Conservation (phyloP, 2,888 invertebrate species). For the Temnothorax ravouxi region DNA sequence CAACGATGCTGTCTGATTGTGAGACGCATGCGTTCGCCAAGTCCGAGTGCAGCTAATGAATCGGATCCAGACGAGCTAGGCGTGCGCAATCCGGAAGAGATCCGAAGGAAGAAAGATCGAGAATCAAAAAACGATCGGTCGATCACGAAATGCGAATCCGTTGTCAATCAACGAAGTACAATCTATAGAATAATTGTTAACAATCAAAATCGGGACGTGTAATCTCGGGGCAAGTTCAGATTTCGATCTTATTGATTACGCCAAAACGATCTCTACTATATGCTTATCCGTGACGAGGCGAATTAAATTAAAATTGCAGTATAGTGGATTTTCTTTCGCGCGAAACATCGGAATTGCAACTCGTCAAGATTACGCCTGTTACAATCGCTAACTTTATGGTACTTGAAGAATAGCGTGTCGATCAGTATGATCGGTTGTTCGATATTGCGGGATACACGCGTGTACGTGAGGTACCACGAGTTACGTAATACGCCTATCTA, state of each 20-base stretch:
- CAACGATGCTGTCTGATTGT: background rate
- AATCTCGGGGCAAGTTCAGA: background rate
- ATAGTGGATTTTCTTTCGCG: background rate
- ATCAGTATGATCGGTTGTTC: background rate
- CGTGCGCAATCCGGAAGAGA: slow-evolving; percentile 24
- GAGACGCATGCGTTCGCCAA: background rate
- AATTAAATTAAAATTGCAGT: background rate
- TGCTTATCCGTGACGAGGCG: background rate
- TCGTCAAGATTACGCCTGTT: background rate
- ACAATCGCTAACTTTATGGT: background rate
- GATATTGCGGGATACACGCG: background rate
- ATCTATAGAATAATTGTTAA: slow-evolving; percentile 14
- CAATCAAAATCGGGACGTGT: background rate
- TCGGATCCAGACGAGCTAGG: slow-evolving; percentile 5
- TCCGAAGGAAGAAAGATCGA: background rate
- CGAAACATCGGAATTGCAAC: background rate
- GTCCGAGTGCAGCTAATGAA: background rate
- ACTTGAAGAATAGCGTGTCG: background rate
- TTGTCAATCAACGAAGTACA: slow-evolving; percentile 1
- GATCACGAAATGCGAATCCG: background rate
- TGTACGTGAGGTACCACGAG: slow-evolving; percentile 20
- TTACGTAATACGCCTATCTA: slow-evolving; percentile 27
- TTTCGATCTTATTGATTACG: background rate
- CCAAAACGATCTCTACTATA: background rate
- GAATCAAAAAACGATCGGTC: background rate